Percentiles rank a stretch among this genome's conserved stretches.
Evolutionary conservation across 2,888 invertebrate genomes (phyloP).

Genomic region (Cataglyphis rosenhaueri): DNA sequence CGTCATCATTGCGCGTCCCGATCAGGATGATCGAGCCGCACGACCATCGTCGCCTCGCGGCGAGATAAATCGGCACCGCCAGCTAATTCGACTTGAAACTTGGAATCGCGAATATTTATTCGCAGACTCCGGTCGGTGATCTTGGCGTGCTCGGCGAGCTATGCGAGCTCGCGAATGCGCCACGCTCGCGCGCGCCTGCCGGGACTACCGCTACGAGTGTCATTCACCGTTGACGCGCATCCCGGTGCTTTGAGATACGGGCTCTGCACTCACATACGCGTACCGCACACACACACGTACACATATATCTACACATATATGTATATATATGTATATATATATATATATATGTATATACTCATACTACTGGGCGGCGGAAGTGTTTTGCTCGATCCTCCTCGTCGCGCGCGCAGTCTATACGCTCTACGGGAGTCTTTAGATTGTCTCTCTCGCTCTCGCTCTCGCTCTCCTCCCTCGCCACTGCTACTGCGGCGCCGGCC

Average conservation of each 20-base stretch:
- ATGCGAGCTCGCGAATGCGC: slow-evolving; percentile 66
- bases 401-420: slow-evolving; percentile 32
- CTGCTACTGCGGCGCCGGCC: slow-evolving; percentile 18
- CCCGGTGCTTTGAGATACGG: slow-evolving; percentile 64
- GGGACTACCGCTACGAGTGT: slow-evolving; percentile 64
- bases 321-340: not conserved
- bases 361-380: slow-evolving; percentile 62
- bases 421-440: slow-evolving; percentile 1
- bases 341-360: not conserved
- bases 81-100: not conserved
- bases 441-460: slow-evolving; percentile 8
- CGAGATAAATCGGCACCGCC: slow-evolving; percentile 68
- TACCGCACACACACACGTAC: not conserved
- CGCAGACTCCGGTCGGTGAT: slow-evolving; percentile 24
- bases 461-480: not conserved
- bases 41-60: slow-evolving; percentile 67
- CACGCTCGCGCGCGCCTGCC: slow-evolving; percentile 61
- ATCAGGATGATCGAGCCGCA: slow-evolving; percentile 71
- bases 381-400: slow-evolving; percentile 63
- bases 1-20: slow-evolving; percentile 58
- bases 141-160: slow-evolving; percentile 60
- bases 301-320: not conserved
- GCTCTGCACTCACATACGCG: not conserved
- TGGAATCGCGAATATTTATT: not conserved
- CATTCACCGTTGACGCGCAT: slow-evolving; percentile 64